These are phyloP conservation scores for Spodoptera picta DNA, from an alignment of 2,888 invertebrate species.

Conservation along the genomic window DNA sequence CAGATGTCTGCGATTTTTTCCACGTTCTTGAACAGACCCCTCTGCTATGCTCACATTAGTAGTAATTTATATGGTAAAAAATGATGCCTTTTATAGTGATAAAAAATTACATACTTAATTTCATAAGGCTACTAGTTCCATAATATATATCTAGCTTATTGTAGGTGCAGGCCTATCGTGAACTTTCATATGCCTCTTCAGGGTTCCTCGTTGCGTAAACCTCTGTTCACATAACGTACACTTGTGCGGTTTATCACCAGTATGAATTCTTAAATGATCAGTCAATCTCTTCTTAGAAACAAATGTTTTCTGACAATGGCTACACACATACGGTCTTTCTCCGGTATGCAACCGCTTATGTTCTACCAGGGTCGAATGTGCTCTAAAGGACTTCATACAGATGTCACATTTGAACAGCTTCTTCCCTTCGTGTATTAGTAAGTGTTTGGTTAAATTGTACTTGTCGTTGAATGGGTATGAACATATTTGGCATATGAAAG, in stretches of 20 bases:
- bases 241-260: conserved; percentile 81
- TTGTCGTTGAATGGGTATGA: conserved; percentile 80
- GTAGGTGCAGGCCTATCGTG: conserved; percentile 66
- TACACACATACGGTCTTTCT: conserved; percentile 77
- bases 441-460: conserved; percentile 78
- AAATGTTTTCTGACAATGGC: conserved; percentile 77
- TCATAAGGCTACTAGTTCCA: not conserved
- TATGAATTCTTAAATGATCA: conserved; percentile 81
- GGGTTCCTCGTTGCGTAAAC: conserved; percentile 80
- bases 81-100: no score
- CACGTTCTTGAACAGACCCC: no score
- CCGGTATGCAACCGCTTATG: conserved; percentile 84
- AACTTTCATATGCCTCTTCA: conserved; percentile 83
- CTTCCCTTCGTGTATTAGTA: conserved; percentile 79
- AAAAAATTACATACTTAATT: no score
- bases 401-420: conserved; percentile 79
- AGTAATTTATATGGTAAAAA: no score
- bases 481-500: conserved; percentile 81
- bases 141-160: conserved; percentile 15
- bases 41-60: no score
- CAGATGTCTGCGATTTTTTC: no score
- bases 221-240: conserved; percentile 78
- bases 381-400: conserved; percentile 76
- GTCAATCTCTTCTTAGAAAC: conserved; percentile 75
- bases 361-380: conserved; percentile 71